These are phyloP conservation scores for Tachina grossa DNA, from an alignment of 2,888 invertebrate species.

Conservation along the genomic window DNA sequence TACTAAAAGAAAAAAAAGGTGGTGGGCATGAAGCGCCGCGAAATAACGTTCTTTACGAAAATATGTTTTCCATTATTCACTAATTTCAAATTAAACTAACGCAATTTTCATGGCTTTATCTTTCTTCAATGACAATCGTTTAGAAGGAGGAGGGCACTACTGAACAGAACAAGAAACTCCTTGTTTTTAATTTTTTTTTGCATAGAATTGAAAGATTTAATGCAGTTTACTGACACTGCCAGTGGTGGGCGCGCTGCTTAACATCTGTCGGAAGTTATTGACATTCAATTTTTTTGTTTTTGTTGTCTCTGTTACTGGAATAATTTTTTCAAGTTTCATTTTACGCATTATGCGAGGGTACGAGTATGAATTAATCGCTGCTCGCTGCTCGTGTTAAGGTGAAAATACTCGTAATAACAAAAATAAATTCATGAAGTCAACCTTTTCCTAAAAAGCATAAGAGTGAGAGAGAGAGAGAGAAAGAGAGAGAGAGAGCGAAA, in stretches of 20 bases:
- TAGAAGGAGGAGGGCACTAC: constrained; percentile 53
- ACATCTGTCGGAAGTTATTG: constrained; percentile 71
- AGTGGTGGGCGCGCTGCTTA: constrained; percentile 31
- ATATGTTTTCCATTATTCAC: constrained; percentile 60
- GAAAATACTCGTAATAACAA: constrained; percentile 53
- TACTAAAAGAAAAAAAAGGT: constrained; percentile 8
- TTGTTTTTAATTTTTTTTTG: constrained; percentile 31
- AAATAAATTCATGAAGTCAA: constrained; percentile 65
- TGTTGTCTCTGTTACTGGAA: constrained; percentile 50
- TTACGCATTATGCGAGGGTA: constrained; percentile 38
- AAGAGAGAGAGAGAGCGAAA: too few species aligned
- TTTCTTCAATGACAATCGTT: constrained; percentile 50
- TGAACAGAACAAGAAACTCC: constrained; percentile 58
- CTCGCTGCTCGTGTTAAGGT: constrained; percentile 67
- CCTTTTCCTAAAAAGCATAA: constrained; percentile 30
- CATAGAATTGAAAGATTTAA: constrained; percentile 50
- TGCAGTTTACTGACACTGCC: constrained; percentile 8
- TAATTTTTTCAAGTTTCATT: constrained; percentile 54
- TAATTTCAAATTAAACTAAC: constrained; percentile 38
- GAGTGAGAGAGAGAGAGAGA: too few species aligned
- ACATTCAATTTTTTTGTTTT: constrained; percentile 55
- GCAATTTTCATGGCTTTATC: constrained; percentile 62
- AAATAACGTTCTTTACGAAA: constrained; percentile 42
- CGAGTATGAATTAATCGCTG: constrained; percentile 51
- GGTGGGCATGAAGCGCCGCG: constrained; percentile 23